Evolutionary conservation across 2,113 vertebrate genomes (phyloP).

Genomic region (Tragulus kanchil): DNA sequence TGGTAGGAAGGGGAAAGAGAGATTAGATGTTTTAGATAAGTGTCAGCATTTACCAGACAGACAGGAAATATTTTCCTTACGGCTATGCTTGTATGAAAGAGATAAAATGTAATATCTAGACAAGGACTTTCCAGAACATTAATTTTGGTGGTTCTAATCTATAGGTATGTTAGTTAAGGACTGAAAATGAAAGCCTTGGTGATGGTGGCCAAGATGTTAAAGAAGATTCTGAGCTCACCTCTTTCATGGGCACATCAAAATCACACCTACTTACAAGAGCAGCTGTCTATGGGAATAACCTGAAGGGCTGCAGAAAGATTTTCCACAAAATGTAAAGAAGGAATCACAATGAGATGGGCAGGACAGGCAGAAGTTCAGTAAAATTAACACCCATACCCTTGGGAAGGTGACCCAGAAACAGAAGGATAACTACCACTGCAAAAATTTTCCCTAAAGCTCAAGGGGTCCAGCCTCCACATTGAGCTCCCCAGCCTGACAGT

Average conservation of each 20-base stretch:
- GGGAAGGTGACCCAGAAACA: not conserved
- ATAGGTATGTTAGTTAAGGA: slow-evolving; percentile 12
- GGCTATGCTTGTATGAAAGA: slow-evolving; percentile 33
- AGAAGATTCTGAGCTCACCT: not conserved
- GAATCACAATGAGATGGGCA: not conserved
- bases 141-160: not conserved
- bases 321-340: not conserved
- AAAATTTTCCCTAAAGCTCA: not conserved
- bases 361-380: not conserved
- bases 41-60: slow-evolving; percentile 22
- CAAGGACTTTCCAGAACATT: slow-evolving; percentile 2
- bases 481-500: not conserved
- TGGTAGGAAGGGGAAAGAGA: not conserved
- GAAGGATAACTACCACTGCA: not conserved
- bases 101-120: not conserved
- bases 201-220: not conserved
- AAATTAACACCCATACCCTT: not conserved
- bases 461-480: not conserved
- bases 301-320: not conserved
- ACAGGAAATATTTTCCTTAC: not conserved
- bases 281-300: not conserved
- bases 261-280: not conserved
- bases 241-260: not conserved
- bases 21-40: not conserved
- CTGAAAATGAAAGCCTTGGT: slow-evolving; percentile 21